Base-by-base conservation (phyloP, 2,888 invertebrate species). In the Eumerus sabulonum region DNA sequence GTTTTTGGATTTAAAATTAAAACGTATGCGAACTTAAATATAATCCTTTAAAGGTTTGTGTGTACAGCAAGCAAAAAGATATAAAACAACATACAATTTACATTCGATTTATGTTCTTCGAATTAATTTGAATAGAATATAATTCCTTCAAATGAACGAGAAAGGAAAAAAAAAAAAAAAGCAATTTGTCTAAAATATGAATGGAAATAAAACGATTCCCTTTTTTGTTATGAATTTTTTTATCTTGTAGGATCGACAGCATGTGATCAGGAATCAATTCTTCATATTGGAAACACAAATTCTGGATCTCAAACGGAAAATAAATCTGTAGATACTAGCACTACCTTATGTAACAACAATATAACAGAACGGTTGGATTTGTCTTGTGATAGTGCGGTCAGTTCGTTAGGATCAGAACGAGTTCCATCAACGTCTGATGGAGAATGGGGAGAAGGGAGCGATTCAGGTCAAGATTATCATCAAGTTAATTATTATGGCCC, bases 371-470 rank as follows among this genome's bases (percentile, higher is more conserved):
- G 94, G 7, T 92, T 94, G 89, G 95, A 97, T 87, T 95, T 96
- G 0, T 95, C 95, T 13, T 96, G 95, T 66, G 97, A 97, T 88
- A 96, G 96, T 85, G 96, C 96, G 0, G 96, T 96, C 38, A 96
- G 96, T 76, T 96, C 96, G 1, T 96, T 97, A 96, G 96, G 96
- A 1, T 96, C 96, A 1, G 96, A 97, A 85, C 91, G 96, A 12
- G 96, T 96, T 9, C 95, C 96, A 1, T 96, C 96, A 0, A 90
- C 96, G 1, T 96, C 96, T 0, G 96, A 96, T 86, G 94, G 95
- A 1, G 96, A 96, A 85, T 96, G 96, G 96, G 95, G 96, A 87
- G 96, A 96, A 86, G 96, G 96, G 35, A 95, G 94, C 56, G 96
- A 96, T 85, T 95, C 96, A 0, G 93, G 94, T 1, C 93, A 94